A percentile compares a stretch with the other conserved stretches of the same genome.
phyloP scores from a whole-genome alignment of 2,797 vertebrate genomes.

The Poliocrania exsul region DNA sequence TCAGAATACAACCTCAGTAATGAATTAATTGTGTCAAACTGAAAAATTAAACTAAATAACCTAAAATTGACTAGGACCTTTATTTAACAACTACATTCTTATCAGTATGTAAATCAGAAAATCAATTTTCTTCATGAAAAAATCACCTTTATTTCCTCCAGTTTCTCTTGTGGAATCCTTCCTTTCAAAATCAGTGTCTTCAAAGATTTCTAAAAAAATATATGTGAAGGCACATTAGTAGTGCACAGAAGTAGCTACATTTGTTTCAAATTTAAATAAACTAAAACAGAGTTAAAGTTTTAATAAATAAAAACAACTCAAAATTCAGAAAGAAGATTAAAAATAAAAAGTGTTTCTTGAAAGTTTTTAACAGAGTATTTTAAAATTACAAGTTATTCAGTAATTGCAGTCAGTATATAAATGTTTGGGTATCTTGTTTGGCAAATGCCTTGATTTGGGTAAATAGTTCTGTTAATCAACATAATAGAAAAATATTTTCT shows the following conservation, averaged over 20 bases:
- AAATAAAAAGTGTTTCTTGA: neutral
- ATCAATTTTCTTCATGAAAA: neutral
- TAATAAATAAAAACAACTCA: neutral
- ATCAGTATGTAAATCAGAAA: neutral
- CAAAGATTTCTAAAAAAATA: conserved; percentile 12
- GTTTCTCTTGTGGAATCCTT: neutral
- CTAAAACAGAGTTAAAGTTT: neutral
- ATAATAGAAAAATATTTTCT: neutral
- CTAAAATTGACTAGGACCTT: conserved; percentile 8
- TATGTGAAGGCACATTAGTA: neutral
- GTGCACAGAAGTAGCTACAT: neutral
- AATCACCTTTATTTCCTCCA: conserved; percentile 2
- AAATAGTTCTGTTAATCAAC: neutral
- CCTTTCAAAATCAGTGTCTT: neutral
- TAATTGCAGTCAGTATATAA: neutral
- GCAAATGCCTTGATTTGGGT: neutral
- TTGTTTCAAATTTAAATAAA: conserved; percentile 21
- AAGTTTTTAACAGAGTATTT: neutral
- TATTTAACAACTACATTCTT: conserved; percentile 27
- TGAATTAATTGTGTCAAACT: neutral
- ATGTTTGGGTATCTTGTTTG: neutral
- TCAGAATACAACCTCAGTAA: neutral
- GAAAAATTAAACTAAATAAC: conserved; percentile 19
- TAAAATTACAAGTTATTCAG: neutral
- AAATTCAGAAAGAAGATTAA: neutral